Evolutionary conservation across 2,888 invertebrate genomes (phyloP).

Genomic region (Netelia fuscicornis): DNA sequence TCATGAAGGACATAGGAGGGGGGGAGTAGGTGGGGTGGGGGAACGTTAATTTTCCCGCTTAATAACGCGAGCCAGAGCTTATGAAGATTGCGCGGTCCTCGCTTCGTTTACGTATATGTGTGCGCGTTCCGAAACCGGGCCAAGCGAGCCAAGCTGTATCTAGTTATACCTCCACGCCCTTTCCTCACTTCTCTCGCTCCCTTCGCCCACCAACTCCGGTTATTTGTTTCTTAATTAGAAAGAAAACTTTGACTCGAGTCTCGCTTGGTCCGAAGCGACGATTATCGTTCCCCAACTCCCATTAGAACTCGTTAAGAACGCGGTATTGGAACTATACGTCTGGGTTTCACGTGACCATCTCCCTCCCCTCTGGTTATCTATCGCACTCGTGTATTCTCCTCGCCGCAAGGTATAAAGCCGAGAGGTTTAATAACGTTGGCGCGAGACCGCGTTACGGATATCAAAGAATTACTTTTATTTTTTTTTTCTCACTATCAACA

Average conservation of each 20-base stretch:
- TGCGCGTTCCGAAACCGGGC: conserved; percentile 77
- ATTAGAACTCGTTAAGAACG: conserved; percentile 83
- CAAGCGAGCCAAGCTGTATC: conserved; percentile 63
- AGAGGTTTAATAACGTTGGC: conserved; percentile 75
- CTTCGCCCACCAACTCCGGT: conserved; percentile 75
- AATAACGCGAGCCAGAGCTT: conserved; percentile 79
- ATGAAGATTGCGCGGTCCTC: conserved; percentile 71
- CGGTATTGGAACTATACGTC: conserved; percentile 83
- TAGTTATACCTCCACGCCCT: background rate
- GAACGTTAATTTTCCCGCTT: conserved; percentile 81
- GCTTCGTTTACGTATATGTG: background rate
- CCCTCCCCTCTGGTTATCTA: conserved; percentile 37
- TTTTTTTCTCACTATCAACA: background rate
- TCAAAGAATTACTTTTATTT: conserved; percentile 36
- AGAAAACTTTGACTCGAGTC: conserved; percentile 80
- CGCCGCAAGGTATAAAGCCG: conserved; percentile 66
- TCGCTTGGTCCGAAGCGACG: conserved; percentile 79
- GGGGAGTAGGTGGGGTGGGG: conserved; percentile 69
- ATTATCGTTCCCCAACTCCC: conserved; percentile 83
- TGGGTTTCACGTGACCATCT: conserved; percentile 60
- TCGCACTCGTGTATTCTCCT: conserved; percentile 11
- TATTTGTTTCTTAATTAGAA: conserved; percentile 84
- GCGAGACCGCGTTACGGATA: conserved; percentile 20
- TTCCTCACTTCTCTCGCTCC: background rate
- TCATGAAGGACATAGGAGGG: conserved; percentile 63